Percentiles rank a stretch among this genome's conserved stretches.
Evolutionary conservation across 1,140 invertebrate genomes (phyloP).

Genomic region (Colletes latitarsis): DNA sequence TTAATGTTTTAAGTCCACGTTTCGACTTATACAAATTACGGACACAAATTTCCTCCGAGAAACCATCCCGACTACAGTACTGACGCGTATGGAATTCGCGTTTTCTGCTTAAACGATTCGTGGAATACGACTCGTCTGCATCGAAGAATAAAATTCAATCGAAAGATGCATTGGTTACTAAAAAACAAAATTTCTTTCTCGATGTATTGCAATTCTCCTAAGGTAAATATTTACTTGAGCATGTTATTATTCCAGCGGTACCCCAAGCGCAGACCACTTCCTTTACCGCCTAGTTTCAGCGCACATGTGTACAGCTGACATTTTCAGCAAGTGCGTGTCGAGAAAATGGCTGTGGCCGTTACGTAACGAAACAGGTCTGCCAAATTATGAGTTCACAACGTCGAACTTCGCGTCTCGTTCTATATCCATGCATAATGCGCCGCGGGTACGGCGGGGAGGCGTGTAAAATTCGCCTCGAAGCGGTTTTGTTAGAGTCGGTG

Average conservation of each 20-base stretch:
- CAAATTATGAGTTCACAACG: constrained; percentile 29
- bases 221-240: too few relatives aligned
- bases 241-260: background rate
- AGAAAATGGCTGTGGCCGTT: constrained; percentile 34
- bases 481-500: background rate
- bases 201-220: too few relatives aligned
- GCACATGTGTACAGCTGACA: background rate
- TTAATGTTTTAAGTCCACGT: too few relatives aligned
- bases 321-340: constrained; percentile 23
- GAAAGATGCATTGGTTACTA: too few relatives aligned
- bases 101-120: too few relatives aligned
- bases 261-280: background rate
- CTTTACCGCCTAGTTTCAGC: background rate
- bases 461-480: constrained; percentile 26
- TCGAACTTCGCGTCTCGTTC: constrained; percentile 31
- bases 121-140: too few relatives aligned
- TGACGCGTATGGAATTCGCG: too few relatives aligned
- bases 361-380: constrained; percentile 42
- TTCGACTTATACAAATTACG: too few relatives aligned
- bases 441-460: background rate
- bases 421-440: constrained; percentile 25
- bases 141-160: too few relatives aligned
- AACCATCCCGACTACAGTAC: too few relatives aligned
- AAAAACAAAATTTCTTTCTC: too few relatives aligned
- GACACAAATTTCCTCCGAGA: too few relatives aligned